phyloP scores from a whole-genome alignment of 2,113 vertebrate species.

The Psilopsiagon aymara region DNA sequence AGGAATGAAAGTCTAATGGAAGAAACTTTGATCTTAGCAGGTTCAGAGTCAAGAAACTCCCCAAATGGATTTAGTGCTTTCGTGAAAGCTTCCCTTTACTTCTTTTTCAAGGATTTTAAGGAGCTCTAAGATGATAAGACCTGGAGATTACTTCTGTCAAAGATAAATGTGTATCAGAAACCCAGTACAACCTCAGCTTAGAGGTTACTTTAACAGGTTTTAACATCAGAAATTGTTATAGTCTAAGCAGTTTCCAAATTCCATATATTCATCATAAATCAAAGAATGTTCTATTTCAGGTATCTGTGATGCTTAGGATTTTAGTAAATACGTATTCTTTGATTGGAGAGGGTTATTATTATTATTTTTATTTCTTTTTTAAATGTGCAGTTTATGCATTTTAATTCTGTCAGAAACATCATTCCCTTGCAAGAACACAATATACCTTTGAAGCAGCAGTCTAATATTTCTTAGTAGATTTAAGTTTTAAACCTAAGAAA shows the following conservation, averaged over 20 bases:
- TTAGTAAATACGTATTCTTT: not conserved
- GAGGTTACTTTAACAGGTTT: not conserved
- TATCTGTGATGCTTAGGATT: not conserved
- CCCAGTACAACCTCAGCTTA: not conserved
- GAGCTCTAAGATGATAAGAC: not conserved
- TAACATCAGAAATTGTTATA: not conserved
- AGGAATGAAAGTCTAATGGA: not conserved
- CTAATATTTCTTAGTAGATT: not conserved
- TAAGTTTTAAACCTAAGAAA: not conserved
- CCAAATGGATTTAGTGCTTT: not conserved
- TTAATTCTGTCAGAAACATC: not conserved
- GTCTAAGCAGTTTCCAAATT: not conserved
- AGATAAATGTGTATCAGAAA: not conserved
- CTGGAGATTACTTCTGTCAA: constrained; percentile 12
- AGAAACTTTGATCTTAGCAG: not conserved
- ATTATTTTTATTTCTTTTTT: not conserved
- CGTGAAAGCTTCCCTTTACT: not conserved
- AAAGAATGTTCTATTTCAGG: not conserved
- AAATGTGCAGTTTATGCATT: not conserved
- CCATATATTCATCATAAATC: not conserved
- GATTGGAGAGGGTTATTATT: not conserved
- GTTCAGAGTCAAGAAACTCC: not conserved
- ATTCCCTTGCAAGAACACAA: not conserved
- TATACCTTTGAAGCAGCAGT: not conserved
- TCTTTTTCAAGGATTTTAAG: not conserved